Evolutionary conservation across 2,888 invertebrate genomes (phyloP).

Genomic region (Cosmia trapezina): DNA sequence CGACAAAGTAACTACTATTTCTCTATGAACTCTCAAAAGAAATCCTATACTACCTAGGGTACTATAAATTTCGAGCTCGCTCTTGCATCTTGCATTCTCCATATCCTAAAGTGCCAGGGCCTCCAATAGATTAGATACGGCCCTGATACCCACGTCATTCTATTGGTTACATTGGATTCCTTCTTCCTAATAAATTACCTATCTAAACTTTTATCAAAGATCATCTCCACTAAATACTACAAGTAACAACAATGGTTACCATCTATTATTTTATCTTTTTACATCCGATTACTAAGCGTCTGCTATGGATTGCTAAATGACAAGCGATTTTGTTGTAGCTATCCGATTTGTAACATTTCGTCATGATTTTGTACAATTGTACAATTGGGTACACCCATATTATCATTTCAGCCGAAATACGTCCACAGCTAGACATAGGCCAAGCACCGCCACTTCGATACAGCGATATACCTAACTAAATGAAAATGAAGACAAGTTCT

Average conservation of each 20-base stretch:
- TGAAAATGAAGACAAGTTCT: neutral
- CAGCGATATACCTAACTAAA: neutral
- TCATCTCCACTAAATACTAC: neutral
- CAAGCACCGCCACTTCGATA: too few relatives aligned
- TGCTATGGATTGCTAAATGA: slow-evolving; percentile 63
- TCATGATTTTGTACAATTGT: slow-evolving; percentile 64
- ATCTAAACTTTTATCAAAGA: neutral
- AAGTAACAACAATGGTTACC: slow-evolving; percentile 14
- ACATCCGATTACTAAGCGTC: slow-evolving; percentile 32
- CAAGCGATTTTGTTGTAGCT: slow-evolving; percentile 64
- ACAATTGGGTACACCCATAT: slow-evolving; percentile 30
- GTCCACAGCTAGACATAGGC: too few relatives aligned
- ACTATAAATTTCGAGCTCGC: too few relatives aligned
- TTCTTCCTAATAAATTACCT: neutral
- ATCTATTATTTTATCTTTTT: slow-evolving; percentile 26
- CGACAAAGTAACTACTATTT: too few relatives aligned
- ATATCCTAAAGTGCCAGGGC: too few relatives aligned
- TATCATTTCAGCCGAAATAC: too few relatives aligned
- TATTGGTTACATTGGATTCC: slow-evolving; percentile 6
- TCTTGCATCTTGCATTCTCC: too few relatives aligned
- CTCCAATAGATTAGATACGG: too few relatives aligned
- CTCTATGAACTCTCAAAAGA: too few relatives aligned
- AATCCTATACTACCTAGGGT: too few relatives aligned
- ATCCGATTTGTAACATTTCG: slow-evolving; percentile 68
- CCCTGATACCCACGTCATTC: neutral